phyloP scores from a whole-genome alignment of 2,888 invertebrate genomes.

The Dicyrtoma fusca region DNA sequence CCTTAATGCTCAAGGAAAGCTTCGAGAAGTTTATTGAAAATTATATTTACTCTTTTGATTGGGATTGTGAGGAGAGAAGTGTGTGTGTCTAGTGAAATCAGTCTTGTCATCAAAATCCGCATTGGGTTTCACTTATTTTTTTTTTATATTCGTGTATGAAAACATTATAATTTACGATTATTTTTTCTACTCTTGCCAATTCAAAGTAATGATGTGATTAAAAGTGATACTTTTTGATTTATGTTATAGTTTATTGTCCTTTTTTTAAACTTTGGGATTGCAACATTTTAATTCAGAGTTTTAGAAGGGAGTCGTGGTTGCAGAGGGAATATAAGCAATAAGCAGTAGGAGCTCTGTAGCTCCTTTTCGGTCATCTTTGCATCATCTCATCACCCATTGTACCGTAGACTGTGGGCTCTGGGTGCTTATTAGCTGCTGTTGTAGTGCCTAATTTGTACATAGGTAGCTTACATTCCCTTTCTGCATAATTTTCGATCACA shows the following conservation, averaged over 20 bases:
- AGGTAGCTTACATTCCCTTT: too few relatives aligned
- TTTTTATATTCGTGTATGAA: not conserved
- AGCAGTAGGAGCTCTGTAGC: too few relatives aligned
- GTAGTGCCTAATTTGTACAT: too few relatives aligned
- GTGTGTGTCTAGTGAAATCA: not conserved
- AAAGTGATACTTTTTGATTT: constrained; percentile 33
- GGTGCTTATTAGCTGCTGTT: too few relatives aligned
- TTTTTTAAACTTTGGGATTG: not conserved
- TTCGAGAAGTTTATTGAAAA: not conserved
- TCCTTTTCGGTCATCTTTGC: too few relatives aligned
- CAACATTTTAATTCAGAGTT: too few relatives aligned
- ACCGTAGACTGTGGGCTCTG: too few relatives aligned
- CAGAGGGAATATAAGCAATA: too few relatives aligned
- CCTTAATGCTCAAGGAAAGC: not conserved
- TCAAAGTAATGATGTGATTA: constrained; percentile 22
- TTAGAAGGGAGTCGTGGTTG: too few relatives aligned
- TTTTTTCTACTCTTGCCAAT: constrained; percentile 12
- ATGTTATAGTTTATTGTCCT: constrained; percentile 1
- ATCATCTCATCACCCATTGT: too few relatives aligned
- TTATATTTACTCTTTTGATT: constrained; percentile 19
- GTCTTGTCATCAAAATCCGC: constrained; percentile 10
- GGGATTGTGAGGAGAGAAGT: not conserved
- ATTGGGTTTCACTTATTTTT: constrained; percentile 9
- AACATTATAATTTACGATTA: not conserved
- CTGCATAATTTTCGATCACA: too few relatives aligned